These are phyloP conservation scores for Sylvilagus bachmani DNA, from an alignment of 2,113 vertebrate genomes.

Conservation along the genomic window DNA sequence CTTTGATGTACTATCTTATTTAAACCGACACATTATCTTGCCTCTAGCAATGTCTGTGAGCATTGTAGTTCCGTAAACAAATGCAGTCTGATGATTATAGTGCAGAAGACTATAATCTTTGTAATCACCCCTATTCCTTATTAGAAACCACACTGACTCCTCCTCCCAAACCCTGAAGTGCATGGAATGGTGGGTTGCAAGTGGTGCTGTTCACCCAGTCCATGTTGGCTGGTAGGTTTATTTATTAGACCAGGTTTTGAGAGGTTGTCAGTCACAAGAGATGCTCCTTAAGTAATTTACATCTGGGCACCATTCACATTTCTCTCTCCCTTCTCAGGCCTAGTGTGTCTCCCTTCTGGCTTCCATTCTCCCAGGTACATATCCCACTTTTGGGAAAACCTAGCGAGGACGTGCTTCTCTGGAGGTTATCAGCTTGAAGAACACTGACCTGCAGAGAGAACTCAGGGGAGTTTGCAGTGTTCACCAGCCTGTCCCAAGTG, in stretches of 20 bases:
- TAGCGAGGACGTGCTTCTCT: not conserved
- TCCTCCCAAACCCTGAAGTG: not conserved
- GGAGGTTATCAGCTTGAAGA: not conserved
- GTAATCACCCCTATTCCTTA: not conserved
- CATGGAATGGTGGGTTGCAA: not conserved
- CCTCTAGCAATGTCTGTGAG: not conserved
- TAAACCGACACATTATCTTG: not conserved
- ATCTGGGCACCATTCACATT: not conserved
- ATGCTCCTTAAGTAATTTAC: conserved; percentile 3
- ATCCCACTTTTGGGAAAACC: not conserved
- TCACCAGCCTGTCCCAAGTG: not conserved
- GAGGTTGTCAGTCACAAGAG: not conserved
- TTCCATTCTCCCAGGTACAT: not conserved
- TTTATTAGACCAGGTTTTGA: not conserved
- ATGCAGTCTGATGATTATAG: conserved; percentile 13
- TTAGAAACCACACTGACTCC: not conserved
- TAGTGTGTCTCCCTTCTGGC: not conserved
- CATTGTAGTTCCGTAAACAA: conserved; percentile 47
- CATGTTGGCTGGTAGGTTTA: not conserved
- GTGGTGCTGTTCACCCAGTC: not conserved
- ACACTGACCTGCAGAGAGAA: not conserved
- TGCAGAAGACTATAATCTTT: not conserved
- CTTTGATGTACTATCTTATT: not conserved
- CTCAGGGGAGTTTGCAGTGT: not conserved
- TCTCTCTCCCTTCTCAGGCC: not conserved